Evolutionary conservation across 2,113 vertebrate genomes (phyloP).

Genomic region (Podarcis muralis): DNA sequence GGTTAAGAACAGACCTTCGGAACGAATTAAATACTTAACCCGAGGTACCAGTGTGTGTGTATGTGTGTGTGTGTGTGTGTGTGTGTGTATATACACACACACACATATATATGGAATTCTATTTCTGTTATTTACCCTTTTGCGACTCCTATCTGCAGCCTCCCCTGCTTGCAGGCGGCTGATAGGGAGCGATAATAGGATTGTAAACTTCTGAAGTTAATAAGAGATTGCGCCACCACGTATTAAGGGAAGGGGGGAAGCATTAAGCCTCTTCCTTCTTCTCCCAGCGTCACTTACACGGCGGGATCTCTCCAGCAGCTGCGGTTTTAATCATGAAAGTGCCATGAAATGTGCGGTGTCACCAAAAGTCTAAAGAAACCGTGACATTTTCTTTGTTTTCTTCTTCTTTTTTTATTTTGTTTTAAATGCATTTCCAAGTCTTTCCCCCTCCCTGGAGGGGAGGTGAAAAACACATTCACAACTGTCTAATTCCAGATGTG

Average conservation of each 20-base stretch:
- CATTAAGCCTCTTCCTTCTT: constrained; percentile 45
- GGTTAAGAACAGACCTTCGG: no score
- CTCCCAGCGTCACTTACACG: constrained; percentile 46
- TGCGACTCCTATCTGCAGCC: accelerated
- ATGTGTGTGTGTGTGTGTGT: no score
- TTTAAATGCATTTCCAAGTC: background rate
- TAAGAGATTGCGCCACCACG: constrained; percentile 62
- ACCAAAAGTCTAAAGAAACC: constrained; percentile 57
- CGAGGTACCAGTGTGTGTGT: no score
- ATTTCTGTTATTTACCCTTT: background rate
- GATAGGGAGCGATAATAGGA: constrained; percentile 65
- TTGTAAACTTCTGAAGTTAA: constrained; percentile 77
- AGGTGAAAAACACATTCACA: accelerated
- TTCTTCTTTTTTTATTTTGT: no score
- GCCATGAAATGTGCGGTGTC: constrained; percentile 76
- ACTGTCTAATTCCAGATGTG: background rate
- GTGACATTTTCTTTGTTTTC: constrained; percentile 47
- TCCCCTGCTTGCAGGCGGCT: constrained; percentile 16
- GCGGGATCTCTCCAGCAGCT: constrained; percentile 41
- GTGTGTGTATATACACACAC: no score
- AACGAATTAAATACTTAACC: no score
- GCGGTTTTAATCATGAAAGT: constrained; percentile 73
- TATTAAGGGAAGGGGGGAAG: constrained; percentile 37
- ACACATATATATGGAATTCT: background rate
- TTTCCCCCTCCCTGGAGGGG: background rate